Conservation (phyloP, 2,113 vertebrate species). For the Suricata suricatta region DNA sequence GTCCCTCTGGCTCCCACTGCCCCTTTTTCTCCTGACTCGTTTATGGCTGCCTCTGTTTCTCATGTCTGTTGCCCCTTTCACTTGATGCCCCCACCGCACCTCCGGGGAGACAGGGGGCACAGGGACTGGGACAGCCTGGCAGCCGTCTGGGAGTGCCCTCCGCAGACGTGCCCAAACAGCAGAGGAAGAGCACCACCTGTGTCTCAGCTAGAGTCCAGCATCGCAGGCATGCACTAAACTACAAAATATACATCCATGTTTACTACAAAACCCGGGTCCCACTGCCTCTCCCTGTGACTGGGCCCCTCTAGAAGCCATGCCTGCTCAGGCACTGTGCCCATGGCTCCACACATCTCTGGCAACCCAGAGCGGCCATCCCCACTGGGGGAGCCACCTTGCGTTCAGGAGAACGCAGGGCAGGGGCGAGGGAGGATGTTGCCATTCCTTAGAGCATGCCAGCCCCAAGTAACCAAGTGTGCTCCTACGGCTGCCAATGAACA, state of each 20-base stretch:
- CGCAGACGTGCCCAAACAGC: neutral
- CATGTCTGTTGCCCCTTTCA: neutral
- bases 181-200: neutral
- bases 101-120: neutral
- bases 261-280: neutral
- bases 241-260: neutral
- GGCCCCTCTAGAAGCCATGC: neutral
- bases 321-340: neutral
- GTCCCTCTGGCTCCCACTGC: neutral
- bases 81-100: neutral
- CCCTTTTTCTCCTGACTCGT: neutral
- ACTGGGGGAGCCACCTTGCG: no score
- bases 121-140: neutral
- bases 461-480: fast-evolving
- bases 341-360: neutral
- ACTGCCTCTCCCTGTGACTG: neutral
- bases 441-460: neutral
- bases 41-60: neutral
- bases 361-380: neutral
- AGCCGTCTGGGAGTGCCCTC: neutral
- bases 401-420: neutral
- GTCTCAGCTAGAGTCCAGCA: neutral
- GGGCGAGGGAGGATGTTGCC: neutral
- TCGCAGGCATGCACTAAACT: fast-evolving
- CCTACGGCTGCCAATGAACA: neutral